Evolutionary conservation across 1,140 invertebrate species (phyloP), one percentile per base, ranked within the genome.

Genomic region (Tetramorium parvispinum): DNA sequence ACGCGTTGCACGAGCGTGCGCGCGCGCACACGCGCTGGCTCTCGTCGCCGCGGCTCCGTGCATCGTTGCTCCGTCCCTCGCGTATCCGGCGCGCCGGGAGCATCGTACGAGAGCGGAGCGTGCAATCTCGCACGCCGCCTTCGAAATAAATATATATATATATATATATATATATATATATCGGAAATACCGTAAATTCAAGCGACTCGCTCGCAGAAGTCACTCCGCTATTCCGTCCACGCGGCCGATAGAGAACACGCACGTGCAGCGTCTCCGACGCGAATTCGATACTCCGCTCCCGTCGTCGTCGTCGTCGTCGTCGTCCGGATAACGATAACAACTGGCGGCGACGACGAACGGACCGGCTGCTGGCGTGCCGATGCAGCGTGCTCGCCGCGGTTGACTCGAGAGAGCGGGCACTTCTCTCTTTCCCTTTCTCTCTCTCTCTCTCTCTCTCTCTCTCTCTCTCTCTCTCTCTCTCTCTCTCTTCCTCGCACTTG

Each of bases 341-440:
- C 13, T 51, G 37, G 32, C 18, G 40, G 59, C 4, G 37, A 49
- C 37, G 21, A 63, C 32, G 46, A 43, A n/a, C 24, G 8, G 73
- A 63, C 85, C 85, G 82, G 82, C 76, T 79, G 82, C 76, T 79
- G 53, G 37, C 24, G 53, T 24, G 63, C 63, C 65, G 70, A 85
- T 59, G 59, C 85, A 77, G 43, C 63, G 63, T 61, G 57, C 24
- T 63, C 70, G 66, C 71, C 49, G 66, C 46, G 18, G 66, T 53
- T 68, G 79, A 73, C 66, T 71, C 68, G 79, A 8, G 49, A 46
- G 51, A 59, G 66, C 66, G 68, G 24, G 40, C 53, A 46, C 63
- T 81, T 32, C 21, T 24, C 40, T 43, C 61, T 49, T 13, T 18
- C 43, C 3, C 13, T 18, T 24, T 51, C 68, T 51, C 46, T 32